These are phyloP conservation scores for Chrysogorgia sp. DNA, from an alignment of 92 coral and sea anemone species.

Conservation along the genomic window DNA sequence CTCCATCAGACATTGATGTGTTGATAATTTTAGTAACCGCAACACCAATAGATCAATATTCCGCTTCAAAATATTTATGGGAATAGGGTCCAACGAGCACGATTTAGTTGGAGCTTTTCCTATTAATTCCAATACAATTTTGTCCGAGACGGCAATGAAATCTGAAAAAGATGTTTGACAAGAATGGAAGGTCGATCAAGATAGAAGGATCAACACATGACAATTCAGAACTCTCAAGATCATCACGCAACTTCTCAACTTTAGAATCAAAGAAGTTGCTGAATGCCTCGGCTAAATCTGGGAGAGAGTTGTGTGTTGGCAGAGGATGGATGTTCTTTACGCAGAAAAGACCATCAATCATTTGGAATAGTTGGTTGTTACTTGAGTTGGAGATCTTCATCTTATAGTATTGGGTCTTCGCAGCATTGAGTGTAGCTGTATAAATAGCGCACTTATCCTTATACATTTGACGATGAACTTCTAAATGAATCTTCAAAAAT, in stretches of 20 bases:
- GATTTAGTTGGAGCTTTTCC: conserved; percentile 55
- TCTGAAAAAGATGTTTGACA: conserved; percentile 5
- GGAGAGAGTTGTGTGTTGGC: conserved; percentile 42
- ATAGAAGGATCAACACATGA: conserved; percentile 11
- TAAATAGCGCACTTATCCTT: conserved; percentile 27
- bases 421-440: conserved; percentile 18
- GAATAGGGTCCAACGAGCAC: conserved; percentile 62
- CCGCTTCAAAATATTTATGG: conserved; percentile 45
- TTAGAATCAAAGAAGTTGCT: conserved; percentile 31
- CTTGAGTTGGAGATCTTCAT: conserved; percentile 12
- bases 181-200: conserved; percentile 1
- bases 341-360: conserved; percentile 39
- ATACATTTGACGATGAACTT: conserved; percentile 34
- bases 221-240: conserved; percentile 35
- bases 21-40: conserved; percentile 52
- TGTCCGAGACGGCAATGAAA: conserved; percentile 29
- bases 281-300: conserved; percentile 44
- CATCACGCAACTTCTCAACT: conserved; percentile 32
- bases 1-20: conserved; percentile 53
- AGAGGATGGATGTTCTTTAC: conserved; percentile 40
- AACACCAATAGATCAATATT: conserved; percentile 25
- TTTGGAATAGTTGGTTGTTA: conserved; percentile 29
- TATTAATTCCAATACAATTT: conserved; percentile 22
- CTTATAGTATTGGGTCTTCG: conserved; percentile 31
- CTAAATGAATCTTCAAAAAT: too few relatives aligned